phyloP scores from a whole-genome alignment of 2,888 invertebrate species.

The Agrochola lychnidis region DNA sequence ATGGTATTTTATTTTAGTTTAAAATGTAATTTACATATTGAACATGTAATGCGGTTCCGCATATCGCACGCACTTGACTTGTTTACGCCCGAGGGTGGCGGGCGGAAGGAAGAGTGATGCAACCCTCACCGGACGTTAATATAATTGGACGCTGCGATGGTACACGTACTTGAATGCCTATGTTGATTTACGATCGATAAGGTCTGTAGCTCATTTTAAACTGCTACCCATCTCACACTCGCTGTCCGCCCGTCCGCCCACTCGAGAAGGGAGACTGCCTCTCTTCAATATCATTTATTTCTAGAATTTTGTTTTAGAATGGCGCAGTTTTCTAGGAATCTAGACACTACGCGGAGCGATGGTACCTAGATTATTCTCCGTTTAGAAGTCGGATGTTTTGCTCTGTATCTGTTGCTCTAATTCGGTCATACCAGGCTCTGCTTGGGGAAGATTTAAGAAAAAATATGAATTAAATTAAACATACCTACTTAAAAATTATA shows the following conservation, averaged over 20 bases:
- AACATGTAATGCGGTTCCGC: not conserved
- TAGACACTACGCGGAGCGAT: not conserved
- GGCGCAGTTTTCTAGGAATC: not conserved
- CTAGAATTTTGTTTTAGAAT: not conserved
- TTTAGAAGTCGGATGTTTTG: not conserved
- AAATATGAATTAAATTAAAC: too few relatives aligned
- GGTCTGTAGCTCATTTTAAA: not conserved
- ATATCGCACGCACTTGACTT: not conserved
- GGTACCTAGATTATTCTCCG: not conserved
- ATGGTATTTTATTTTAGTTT: not conserved
- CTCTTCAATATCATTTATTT: not conserved
- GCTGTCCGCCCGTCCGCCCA: not conserved
- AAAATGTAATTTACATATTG: not conserved
- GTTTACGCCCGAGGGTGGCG: not conserved
- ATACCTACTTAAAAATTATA: not conserved
- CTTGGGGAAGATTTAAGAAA: too few relatives aligned
- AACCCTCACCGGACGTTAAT: not conserved
- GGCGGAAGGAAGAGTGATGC: not conserved
- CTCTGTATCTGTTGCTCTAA: too few relatives aligned
- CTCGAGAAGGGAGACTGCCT: not conserved
- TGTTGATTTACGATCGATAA: slow-evolving; percentile 21
- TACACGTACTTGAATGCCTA: not conserved
- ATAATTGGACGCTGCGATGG: slow-evolving; percentile 13
- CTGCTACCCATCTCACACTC: not conserved
- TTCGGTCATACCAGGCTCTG: too few relatives aligned